These are phyloP conservation scores for Chrysolina oricalcia DNA, from an alignment of 2,888 invertebrate species.

Conservation along the genomic window DNA sequence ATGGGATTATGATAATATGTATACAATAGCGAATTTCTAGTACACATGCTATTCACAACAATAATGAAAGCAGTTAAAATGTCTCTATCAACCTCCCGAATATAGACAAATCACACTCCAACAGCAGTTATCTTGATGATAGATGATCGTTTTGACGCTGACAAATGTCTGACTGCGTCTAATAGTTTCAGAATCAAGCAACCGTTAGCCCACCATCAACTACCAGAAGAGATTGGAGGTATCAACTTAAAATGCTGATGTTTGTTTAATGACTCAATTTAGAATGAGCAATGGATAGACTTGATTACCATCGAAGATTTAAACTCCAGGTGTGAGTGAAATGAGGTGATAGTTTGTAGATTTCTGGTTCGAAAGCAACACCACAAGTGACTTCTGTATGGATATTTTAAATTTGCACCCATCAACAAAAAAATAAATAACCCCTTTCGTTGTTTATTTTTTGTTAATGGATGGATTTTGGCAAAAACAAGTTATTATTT, in stretches of 20 bases:
- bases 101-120: constrained; percentile 22
- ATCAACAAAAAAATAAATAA: too few relatives aligned
- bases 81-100: not conserved
- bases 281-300: not conserved
- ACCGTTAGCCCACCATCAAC: constrained; percentile 17
- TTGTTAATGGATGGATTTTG: too few relatives aligned
- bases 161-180: constrained; percentile 22
- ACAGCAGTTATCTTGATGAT: constrained; percentile 28
- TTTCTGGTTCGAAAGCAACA: too few relatives aligned
- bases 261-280: constrained; percentile 24
- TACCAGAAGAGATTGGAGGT: not conserved
- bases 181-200: constrained; percentile 10
- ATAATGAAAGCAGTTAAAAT: not conserved
- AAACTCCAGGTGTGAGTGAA: too few relatives aligned
- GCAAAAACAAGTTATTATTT: too few relatives aligned
- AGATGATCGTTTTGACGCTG: constrained; percentile 17
- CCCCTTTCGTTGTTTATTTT: too few relatives aligned
- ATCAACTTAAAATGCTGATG: not conserved
- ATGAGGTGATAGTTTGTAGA: too few relatives aligned
- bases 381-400: not conserved
- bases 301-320: not conserved
- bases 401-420: not conserved
- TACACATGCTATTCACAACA: not conserved
- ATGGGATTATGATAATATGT: too few relatives aligned
- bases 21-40: too few relatives aligned